phyloP scores from a whole-genome alignment of 2,888 invertebrate genomes.

The Chloroclysta siterata region DNA sequence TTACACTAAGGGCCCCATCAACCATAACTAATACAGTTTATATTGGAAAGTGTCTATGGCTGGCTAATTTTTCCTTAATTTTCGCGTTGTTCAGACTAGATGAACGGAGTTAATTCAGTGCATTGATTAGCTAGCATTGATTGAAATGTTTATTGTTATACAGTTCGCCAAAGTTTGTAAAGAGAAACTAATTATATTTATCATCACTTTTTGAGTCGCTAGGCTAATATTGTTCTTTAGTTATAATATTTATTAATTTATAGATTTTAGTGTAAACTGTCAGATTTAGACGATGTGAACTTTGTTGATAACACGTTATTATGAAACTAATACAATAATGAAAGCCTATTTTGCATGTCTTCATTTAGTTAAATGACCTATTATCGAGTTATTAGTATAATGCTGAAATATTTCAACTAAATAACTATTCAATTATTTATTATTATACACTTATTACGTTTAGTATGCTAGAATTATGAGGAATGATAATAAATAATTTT shows the following conservation, averaged over 20 bases:
- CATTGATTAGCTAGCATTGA: conserved; percentile 51
- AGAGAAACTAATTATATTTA: conserved; percentile 72
- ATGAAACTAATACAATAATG: conserved; percentile 79
- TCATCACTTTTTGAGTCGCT: conserved; percentile 73
- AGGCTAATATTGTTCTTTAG: conserved; percentile 61
- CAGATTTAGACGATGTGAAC: conserved; percentile 51
- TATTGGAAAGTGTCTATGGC: conserved; percentile 32
- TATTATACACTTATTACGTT: conserved; percentile 86
- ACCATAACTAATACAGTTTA: conserved; percentile 7
- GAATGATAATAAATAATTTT: conserved; percentile 86
- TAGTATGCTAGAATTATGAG: conserved; percentile 86
- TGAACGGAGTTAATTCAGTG: conserved; percentile 43
- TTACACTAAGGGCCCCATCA: neutral
- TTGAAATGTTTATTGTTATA: conserved; percentile 72
- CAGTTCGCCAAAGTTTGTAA: conserved; percentile 79
- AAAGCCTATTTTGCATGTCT: conserved; percentile 81
- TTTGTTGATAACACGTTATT: conserved; percentile 67
- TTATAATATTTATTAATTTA: conserved; percentile 57
- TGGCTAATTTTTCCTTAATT: conserved; percentile 28
- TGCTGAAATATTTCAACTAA: conserved; percentile 83
- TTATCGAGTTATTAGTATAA: conserved; percentile 80
- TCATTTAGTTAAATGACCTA: conserved; percentile 71
- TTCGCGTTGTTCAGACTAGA: conserved; percentile 37
- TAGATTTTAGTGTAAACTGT: conserved; percentile 46
- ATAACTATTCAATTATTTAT: conserved; percentile 85